Percentiles rank a stretch among this genome's conserved stretches.
Conservation (phyloP, 2,113 vertebrate genomes). For the Nettapus auritus region DNA sequence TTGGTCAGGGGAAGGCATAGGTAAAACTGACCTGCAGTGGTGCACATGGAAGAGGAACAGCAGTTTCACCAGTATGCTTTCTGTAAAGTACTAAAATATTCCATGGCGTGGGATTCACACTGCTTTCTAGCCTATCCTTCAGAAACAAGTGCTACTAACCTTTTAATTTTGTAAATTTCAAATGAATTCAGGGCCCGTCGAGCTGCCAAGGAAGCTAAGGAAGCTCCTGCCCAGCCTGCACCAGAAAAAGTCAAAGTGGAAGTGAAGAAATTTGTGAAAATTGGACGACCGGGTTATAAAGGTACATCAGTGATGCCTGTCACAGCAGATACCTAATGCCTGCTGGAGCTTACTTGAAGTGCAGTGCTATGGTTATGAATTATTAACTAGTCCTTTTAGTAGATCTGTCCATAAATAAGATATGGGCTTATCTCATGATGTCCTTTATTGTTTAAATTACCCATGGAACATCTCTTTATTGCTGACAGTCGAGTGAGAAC, state of each 20-base stretch:
- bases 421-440: neutral
- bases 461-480: neutral
- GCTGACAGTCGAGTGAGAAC: neutral
- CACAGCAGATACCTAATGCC: accelerated
- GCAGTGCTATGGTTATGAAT: neutral
- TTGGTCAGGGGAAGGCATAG: neutral
- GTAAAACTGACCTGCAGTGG: neutral
- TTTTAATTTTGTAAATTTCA: accelerated
- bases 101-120: accelerated
- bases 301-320: conserved; percentile 65
- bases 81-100: neutral
- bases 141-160: neutral
- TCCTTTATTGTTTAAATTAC: neutral
- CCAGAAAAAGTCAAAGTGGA: conserved; percentile 98
- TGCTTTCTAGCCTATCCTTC: neutral
- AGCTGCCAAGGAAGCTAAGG: conserved; percentile 95
- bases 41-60: accelerated
- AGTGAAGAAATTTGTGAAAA: conserved; percentile 98
- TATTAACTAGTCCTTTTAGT: neutral
- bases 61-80: neutral
- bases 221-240: conserved; percentile 94
- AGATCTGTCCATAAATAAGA: neutral
- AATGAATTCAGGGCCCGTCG: conserved; percentile 14
- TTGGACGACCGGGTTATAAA: conserved; percentile 97
- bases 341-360: neutral